These are phyloP conservation scores for Brevipalpus yothersi DNA, from an alignment of 1,140 invertebrate species.

Conservation along the genomic window DNA sequence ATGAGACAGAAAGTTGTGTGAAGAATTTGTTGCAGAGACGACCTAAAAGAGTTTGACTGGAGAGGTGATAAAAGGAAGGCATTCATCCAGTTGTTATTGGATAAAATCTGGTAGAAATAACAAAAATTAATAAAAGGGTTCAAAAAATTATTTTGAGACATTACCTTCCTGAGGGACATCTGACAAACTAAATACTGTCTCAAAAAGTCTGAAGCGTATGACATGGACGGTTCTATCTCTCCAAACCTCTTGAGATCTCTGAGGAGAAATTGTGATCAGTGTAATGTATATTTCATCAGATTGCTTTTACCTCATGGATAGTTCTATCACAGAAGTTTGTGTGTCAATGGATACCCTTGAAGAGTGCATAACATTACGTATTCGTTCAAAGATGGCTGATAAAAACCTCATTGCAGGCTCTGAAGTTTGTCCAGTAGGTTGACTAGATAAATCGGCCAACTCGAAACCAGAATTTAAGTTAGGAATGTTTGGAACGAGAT, in stretches of 20 bases:
- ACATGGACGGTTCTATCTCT: conserved; percentile 54
- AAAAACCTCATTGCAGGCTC: conserved; percentile 8
- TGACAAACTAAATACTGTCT: conserved; percentile 42
- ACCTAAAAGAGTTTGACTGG: conserved; percentile 10
- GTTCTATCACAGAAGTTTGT: conserved; percentile 4
- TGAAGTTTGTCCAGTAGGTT: conserved; percentile 1
- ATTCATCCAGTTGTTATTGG: conserved; percentile 15
- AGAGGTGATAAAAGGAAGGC: conserved; percentile 11
- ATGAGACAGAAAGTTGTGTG: conserved; percentile 46
- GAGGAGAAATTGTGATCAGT: conserved; percentile 1
- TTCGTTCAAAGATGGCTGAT: conserved; percentile 5
- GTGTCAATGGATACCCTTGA: not conserved
- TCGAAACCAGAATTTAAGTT: conserved; percentile 14
- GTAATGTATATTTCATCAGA: conserved; percentile 7
- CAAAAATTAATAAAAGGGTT: not conserved
- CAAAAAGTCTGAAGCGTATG: conserved; percentile 60
- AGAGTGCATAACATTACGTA: conserved; percentile 2
- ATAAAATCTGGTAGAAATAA: conserved; percentile 12
- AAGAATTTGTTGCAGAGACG: conserved; percentile 12
- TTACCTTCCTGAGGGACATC: conserved; percentile 21
- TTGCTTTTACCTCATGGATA: conserved; percentile 11
- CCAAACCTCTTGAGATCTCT: conserved; percentile 31
- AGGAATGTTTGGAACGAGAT: conserved; percentile 59
- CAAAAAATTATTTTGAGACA: not conserved
- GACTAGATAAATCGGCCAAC: not conserved